phyloP scores from a whole-genome alignment of 2,113 vertebrate genomes.

The Lasiurus borealis region DNA sequence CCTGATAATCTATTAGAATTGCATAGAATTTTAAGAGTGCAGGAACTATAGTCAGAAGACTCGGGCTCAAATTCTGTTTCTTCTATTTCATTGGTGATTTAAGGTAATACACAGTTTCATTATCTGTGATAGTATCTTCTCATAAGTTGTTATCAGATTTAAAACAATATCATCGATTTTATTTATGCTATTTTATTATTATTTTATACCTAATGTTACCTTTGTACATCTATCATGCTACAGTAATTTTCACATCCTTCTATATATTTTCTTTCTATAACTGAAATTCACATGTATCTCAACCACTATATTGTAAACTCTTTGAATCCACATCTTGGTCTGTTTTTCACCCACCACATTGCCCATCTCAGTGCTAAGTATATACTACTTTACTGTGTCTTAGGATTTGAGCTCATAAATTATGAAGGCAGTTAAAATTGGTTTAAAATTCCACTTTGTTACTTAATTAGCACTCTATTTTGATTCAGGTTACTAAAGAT shows the following conservation, averaged over 20 bases:
- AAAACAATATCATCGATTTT: background rate
- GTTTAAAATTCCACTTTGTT: background rate
- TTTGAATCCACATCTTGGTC: background rate
- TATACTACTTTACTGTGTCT: background rate
- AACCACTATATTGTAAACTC: background rate
- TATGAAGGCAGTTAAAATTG: conserved; percentile 21
- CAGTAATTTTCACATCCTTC: background rate
- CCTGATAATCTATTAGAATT: conserved; percentile 27
- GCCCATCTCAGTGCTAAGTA: background rate
- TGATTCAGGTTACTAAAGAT: background rate
- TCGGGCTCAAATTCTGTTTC: background rate
- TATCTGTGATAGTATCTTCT: background rate
- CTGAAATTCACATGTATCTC: background rate
- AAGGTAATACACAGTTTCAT: background rate
- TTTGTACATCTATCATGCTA: background rate
- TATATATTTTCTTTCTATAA: background rate
- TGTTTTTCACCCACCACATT: background rate
- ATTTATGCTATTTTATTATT: background rate
- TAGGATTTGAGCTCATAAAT: background rate
- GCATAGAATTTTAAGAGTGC: background rate
- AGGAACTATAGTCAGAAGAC: background rate
- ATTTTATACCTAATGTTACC: background rate
- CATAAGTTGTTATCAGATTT: background rate
- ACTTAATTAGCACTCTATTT: conserved; percentile 11
- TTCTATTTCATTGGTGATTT: background rate